A percentile compares a stretch with the other conserved stretches of the same genome.
Conservation (phyloP, 2,888 invertebrate genomes). For the Lasioglossum leucozonium region DNA sequence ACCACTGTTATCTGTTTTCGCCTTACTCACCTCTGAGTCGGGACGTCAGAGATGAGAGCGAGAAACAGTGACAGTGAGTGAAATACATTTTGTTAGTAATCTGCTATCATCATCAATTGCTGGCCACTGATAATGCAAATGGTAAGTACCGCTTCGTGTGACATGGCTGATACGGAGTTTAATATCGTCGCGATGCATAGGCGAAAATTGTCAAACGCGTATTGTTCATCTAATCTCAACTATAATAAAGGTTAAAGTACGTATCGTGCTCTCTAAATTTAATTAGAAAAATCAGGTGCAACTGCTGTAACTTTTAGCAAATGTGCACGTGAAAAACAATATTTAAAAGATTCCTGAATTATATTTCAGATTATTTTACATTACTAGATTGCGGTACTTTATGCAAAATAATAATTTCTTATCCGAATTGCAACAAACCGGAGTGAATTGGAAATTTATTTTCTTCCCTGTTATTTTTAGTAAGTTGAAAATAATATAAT, state of each 20-base stretch:
- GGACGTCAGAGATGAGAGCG: slow-evolving; percentile 5
- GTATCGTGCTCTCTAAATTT: no score
- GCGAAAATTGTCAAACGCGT: not conserved
- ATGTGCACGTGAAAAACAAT: no score
- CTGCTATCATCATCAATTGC: slow-evolving; percentile 9
- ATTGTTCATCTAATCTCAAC: not conserved
- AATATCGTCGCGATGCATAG: not conserved
- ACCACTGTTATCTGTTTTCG: slow-evolving; percentile 11
- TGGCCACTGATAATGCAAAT: slow-evolving; percentile 2
- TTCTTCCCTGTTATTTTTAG: no score
- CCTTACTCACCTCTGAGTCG: slow-evolving; percentile 13
- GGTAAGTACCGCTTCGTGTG: not conserved
- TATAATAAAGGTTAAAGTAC: not conserved
- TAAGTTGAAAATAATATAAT: no score
- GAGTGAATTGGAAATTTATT: no score
- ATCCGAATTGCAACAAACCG: no score
- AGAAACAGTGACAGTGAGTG: slow-evolving; percentile 16
- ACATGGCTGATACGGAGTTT: not conserved
- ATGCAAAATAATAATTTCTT: no score
- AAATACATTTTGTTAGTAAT: slow-evolving; percentile 19
- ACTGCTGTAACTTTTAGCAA: no score
- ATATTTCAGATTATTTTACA: no score
- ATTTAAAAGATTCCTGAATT: no score
- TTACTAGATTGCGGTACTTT: no score
- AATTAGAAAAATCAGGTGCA: no score